Conservation (phyloP, 2,797 vertebrate genomes). For the Propithecus perrieri region DNA sequence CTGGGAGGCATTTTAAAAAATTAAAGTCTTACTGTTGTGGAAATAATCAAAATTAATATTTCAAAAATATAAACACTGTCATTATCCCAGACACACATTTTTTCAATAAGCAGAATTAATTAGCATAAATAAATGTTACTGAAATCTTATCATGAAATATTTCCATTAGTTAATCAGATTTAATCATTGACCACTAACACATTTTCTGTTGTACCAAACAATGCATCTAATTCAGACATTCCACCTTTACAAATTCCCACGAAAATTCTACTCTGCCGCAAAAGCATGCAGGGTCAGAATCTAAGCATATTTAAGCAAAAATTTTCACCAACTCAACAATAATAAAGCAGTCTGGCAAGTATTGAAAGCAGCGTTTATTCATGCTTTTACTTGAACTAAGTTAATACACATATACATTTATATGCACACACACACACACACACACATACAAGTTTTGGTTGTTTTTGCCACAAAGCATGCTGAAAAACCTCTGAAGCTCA, state of each 20-base stretch:
- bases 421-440: constrained; percentile 7
- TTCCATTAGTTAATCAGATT: constrained; percentile 76
- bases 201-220: constrained; percentile 80
- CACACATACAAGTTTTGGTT: constrained; percentile 48
- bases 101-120: constrained; percentile 70
- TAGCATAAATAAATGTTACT: constrained; percentile 66
- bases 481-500: constrained; percentile 75
- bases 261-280: constrained; percentile 77
- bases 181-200: constrained; percentile 74
- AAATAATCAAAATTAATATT: constrained; percentile 66
- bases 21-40: constrained; percentile 36
- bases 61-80: constrained; percentile 66
- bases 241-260: constrained; percentile 79
- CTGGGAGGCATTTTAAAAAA: constrained; percentile 66
- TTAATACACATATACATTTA: constrained; percentile 55
- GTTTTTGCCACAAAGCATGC: constrained; percentile 82
- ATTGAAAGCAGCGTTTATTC: constrained; percentile 86
- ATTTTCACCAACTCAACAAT: constrained; percentile 81
- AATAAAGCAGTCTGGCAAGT: constrained; percentile 84
- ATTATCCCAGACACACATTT: constrained; percentile 72
- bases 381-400: constrained; percentile 84
- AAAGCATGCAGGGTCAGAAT: constrained; percentile 84
- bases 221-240: constrained; percentile 84
- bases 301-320: constrained; percentile 82
- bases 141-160: constrained; percentile 68